These are phyloP conservation scores for Caloenas nicobarica DNA, from an alignment of 2,113 vertebrate species.

Conservation along the genomic window DNA sequence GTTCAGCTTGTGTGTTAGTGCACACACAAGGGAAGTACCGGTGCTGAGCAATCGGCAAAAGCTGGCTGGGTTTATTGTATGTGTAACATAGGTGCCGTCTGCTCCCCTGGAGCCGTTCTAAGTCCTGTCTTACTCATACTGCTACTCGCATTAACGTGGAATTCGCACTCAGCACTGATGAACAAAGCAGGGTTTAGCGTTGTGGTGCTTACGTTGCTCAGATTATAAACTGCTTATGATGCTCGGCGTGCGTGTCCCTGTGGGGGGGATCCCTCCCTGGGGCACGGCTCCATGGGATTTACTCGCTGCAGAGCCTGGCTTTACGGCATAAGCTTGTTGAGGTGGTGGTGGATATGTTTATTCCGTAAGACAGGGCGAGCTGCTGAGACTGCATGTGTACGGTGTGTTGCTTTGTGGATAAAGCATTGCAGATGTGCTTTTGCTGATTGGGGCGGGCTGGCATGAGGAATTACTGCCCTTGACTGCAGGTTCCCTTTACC, in stretches of 20 bases:
- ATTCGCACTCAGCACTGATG: background rate
- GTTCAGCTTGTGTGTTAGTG: background rate
- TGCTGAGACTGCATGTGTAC: background rate
- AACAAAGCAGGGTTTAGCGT: background rate
- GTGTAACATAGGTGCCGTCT: background rate
- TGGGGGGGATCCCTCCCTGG: background rate
- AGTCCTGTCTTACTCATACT: rapidly evolving
- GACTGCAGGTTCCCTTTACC: background rate
- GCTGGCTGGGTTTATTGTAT: background rate
- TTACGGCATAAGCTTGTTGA: background rate
- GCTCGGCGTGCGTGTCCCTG: rapidly evolving
- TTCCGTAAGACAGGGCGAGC: background rate
- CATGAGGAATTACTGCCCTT: background rate
- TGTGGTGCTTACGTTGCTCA: background rate
- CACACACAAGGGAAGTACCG: background rate
- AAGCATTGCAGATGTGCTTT: background rate
- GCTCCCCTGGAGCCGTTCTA: background rate
- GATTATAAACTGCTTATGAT: background rate
- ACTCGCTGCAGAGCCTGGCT: background rate
- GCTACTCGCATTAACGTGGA: background rate
- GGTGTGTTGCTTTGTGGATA: rapidly evolving
- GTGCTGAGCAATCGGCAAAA: background rate
- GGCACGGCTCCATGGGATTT: background rate
- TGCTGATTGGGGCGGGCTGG: background rate
- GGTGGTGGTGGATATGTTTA: background rate